phyloP scores from a whole-genome alignment of 2,888 invertebrate genomes.

The Scaptomyza polygonia region DNA sequence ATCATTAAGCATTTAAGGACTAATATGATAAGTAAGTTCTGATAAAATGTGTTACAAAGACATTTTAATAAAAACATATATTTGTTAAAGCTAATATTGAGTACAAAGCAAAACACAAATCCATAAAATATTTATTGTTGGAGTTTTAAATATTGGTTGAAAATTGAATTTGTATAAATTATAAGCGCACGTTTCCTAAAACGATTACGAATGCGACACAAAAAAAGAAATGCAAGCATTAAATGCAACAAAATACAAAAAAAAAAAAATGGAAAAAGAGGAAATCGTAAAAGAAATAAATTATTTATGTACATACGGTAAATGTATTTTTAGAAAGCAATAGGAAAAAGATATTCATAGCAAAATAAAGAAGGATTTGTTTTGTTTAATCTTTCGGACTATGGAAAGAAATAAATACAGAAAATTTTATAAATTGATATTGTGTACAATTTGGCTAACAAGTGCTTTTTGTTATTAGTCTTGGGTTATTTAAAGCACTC shows the following conservation, averaged over 20 bases:
- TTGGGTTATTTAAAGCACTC: slow-evolving; percentile 50
- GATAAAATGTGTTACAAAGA: slow-evolving; percentile 3
- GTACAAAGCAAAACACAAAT: no score
- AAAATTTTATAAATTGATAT: slow-evolving; percentile 34
- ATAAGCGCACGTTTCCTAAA: background rate
- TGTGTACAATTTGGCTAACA: slow-evolving; percentile 20
- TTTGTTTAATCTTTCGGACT: background rate
- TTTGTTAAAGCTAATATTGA: background rate
- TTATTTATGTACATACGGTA: slow-evolving; percentile 1
- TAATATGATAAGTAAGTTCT: background rate
- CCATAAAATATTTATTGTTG: background rate
- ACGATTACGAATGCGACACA: background rate
- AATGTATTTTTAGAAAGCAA: background rate
- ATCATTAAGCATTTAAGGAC: slow-evolving; percentile 6
- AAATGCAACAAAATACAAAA: background rate
- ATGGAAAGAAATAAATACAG: background rate
- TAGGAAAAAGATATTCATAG: background rate
- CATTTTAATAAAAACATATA: background rate
- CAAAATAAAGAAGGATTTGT: background rate
- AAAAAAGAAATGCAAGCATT: background rate
- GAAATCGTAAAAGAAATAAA: background rate
- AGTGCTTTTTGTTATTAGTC: slow-evolving; percentile 35
- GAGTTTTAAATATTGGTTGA: background rate
- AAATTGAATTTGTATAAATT: background rate
- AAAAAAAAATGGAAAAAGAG: no score